Evolutionary conservation across 35 echinoderm and acorn worm genomes (phyloP).

Genomic region (Chiridota heheva): DNA sequence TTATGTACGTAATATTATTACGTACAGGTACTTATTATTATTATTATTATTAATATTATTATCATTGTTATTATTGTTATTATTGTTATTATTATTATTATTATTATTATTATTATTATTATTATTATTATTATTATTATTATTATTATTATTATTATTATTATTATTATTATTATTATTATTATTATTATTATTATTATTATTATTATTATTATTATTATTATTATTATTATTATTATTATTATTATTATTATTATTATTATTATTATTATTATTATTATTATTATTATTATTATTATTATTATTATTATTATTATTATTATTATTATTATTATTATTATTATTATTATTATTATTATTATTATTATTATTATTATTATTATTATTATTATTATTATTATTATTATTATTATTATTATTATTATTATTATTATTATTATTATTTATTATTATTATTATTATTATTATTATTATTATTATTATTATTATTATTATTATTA

Average conservation of each 20-base stretch:
- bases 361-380: no score
- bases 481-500: no score
- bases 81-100: slow-evolving; percentile 10
- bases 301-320: no score
- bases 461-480: no score
- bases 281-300: no score
- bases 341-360: no score
- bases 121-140: slow-evolving; percentile 8
- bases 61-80: slow-evolving; percentile 10
- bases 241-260: slow-evolving; percentile 10
- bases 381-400: no score
- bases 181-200: slow-evolving; percentile 8
- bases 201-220: slow-evolving; percentile 2
- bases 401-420: no score
- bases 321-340: no score
- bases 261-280: neutral
- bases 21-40: slow-evolving; percentile 14
- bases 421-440: no score
- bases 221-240: slow-evolving; percentile 2
- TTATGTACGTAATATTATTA: no score
- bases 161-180: slow-evolving; percentile 2
- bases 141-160: slow-evolving; percentile 2
- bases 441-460: no score
- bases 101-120: slow-evolving; percentile 18
- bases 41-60: slow-evolving; percentile 4